Conservation (phyloP, 2,888 invertebrate species). For the Mechanitis messenoides region DNA sequence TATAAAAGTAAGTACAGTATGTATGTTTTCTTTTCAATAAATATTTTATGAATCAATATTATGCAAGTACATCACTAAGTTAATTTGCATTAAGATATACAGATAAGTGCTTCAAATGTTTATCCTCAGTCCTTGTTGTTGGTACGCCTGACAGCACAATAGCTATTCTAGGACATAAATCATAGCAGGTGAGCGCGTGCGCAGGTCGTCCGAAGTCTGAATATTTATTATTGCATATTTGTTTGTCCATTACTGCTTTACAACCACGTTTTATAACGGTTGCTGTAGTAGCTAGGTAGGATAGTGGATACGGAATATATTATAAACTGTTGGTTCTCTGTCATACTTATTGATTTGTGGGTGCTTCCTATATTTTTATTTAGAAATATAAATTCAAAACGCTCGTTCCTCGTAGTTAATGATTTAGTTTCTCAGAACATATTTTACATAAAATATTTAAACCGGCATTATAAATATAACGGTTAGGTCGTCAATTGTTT, state of each 20-base stretch:
- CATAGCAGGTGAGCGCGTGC: slow-evolving; percentile 63
- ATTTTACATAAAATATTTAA: not conserved
- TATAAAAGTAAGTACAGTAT: too few relatives aligned
- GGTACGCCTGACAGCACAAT: slow-evolving; percentile 60
- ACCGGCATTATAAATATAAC: slow-evolving; percentile 43
- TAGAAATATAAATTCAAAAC: slow-evolving; percentile 9
- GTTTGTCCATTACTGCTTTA: slow-evolving; percentile 29
- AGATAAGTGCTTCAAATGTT: slow-evolving; percentile 57
- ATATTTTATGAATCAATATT: too few relatives aligned
- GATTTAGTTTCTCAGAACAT: too few relatives aligned
- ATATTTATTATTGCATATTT: slow-evolving; percentile 42
- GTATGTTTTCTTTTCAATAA: too few relatives aligned
- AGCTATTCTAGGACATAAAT: slow-evolving; percentile 57
- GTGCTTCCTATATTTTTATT: too few relatives aligned
- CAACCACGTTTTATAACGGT: slow-evolving; percentile 26
- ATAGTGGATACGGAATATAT: not conserved
- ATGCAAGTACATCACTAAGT: slow-evolving; percentile 37
- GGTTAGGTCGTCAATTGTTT: slow-evolving; percentile 64
- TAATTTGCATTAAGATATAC: slow-evolving; percentile 43
- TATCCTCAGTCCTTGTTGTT: slow-evolving; percentile 39
- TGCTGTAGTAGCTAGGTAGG: slow-evolving; percentile 4
- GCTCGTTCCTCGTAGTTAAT: slow-evolving; percentile 4
- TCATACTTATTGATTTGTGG: slow-evolving; percentile 7
- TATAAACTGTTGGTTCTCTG: not conserved
- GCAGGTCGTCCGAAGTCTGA: slow-evolving; percentile 43